Conservation (phyloP, 2,797 vertebrate genomes). For the Ctenochaetus hawaiiensis region DNA sequence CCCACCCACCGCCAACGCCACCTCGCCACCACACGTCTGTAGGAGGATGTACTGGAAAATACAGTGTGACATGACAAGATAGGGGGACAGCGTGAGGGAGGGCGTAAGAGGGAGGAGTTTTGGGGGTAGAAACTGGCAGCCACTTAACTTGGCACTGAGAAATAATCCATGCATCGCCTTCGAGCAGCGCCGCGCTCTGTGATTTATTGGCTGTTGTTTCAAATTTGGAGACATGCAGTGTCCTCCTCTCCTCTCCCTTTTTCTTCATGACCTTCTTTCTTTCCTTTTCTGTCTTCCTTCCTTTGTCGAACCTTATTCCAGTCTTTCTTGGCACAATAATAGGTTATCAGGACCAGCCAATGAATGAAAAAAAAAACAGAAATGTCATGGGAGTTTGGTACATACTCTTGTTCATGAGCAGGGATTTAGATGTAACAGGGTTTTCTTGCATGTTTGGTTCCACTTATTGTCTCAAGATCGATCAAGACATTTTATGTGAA, state of each 20-base stretch:
- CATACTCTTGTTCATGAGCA: not conserved
- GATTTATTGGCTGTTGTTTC: slow-evolving; percentile 82
- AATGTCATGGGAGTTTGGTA: not conserved
- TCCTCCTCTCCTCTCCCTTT: slow-evolving; percentile 65
- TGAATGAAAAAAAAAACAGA: slow-evolving; percentile 27
- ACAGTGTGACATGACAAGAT: slow-evolving; percentile 80
- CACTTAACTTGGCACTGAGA: slow-evolving; percentile 80
- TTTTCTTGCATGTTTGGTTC: not conserved
- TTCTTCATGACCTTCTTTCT: slow-evolving; percentile 60
- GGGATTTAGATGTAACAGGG: not conserved
- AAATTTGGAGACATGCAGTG: slow-evolving; percentile 63
- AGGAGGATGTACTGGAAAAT: slow-evolving; percentile 83
- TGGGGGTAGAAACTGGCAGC: slow-evolving; percentile 71
- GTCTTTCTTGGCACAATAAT: slow-evolving; percentile 22
- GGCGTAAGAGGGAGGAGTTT: slow-evolving; percentile 40
- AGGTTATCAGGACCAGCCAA: slow-evolving; percentile 30
- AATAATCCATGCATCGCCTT: slow-evolving; percentile 73
- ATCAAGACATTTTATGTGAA: not conserved
- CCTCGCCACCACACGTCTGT: slow-evolving; percentile 59
- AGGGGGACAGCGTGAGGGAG: slow-evolving; percentile 53
- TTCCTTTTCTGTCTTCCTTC: slow-evolving; percentile 5
- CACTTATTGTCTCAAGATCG: not conserved
- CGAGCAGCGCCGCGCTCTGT: slow-evolving; percentile 60
- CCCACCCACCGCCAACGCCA: slow-evolving; percentile 1
- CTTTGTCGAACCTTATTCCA: slow-evolving; percentile 17